Conservation (phyloP, 2,113 vertebrate species). For the Phalacrocorax brasilianus region DNA sequence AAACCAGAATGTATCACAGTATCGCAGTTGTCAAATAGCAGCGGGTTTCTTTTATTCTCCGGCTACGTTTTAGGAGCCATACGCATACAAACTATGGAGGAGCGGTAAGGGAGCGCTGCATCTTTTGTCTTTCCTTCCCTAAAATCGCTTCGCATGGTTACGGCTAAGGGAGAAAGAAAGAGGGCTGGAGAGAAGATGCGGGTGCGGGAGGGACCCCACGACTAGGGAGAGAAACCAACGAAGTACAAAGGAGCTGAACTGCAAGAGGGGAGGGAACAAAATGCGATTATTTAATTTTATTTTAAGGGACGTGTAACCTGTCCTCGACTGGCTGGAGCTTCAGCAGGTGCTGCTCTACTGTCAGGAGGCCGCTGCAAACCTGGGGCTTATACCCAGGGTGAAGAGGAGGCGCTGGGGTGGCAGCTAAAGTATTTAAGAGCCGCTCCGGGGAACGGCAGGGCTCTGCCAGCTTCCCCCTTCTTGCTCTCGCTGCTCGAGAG, state of each 20-base stretch:
- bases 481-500: neutral
- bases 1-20: slow-evolving; percentile 50
- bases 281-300: neutral
- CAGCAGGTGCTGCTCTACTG: slow-evolving; percentile 57
- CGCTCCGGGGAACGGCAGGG: neutral
- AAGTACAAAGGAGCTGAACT: slow-evolving; percentile 30
- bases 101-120: slow-evolving; percentile 13
- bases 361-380: slow-evolving; percentile 29
- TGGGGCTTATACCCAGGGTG: neutral
- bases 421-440: slow-evolving; percentile 29
- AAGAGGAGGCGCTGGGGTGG: neutral
- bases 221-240: neutral
- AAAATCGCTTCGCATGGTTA: neutral
- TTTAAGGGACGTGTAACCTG: neutral
- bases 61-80: slow-evolving; percentile 22
- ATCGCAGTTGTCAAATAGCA: slow-evolving; percentile 62
- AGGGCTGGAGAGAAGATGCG: slow-evolving; percentile 40
- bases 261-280: neutral
- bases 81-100: slow-evolving; percentile 3
- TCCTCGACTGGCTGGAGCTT: slow-evolving; percentile 11
- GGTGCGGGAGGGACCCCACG: neutral
- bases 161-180: neutral
- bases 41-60: slow-evolving; percentile 34
- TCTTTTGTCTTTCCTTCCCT: slow-evolving; percentile 22
- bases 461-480: neutral